phyloP scores from a whole-genome alignment of 2,113 vertebrate species.

The Hippoglossus stenolepis region DNA sequence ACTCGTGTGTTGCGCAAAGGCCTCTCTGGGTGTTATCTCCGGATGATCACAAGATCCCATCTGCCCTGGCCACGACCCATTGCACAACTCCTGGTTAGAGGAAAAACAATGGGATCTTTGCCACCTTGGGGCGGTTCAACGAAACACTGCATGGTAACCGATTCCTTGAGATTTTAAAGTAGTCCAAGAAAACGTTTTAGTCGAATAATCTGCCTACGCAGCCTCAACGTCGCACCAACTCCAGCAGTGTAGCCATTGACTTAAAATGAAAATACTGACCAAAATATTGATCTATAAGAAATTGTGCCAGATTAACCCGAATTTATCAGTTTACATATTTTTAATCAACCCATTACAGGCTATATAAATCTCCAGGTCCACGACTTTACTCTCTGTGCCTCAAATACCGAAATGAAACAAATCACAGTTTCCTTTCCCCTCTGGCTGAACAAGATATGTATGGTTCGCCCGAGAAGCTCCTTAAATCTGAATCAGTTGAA shows the following conservation, averaged over 20 bases:
- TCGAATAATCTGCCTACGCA: not conserved
- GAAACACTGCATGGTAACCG: not conserved
- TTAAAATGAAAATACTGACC: not conserved
- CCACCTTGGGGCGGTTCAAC: constrained; percentile 14
- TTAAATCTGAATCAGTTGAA: not conserved
- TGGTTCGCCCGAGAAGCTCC: not conserved
- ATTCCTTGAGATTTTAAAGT: not conserved
- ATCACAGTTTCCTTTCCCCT: constrained; percentile 4
- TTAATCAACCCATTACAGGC: not conserved
- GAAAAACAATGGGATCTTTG: constrained; percentile 34
- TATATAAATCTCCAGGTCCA: not conserved
- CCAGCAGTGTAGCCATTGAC: no score
- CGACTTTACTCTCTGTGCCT: not conserved
- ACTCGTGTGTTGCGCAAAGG: constrained; percentile 68
- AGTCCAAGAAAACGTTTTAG: not conserved
- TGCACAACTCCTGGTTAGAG: constrained; percentile 55
- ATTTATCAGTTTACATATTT: not conserved
- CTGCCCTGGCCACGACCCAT: constrained; percentile 55
- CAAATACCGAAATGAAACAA: not conserved
- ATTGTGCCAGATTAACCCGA: not conserved
- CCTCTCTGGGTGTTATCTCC: constrained; percentile 64
- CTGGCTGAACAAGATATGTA: not conserved
- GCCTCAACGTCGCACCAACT: not conserved
- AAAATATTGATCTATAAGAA: not conserved
- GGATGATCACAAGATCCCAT: constrained; percentile 74